A percentile compares a stretch with the other conserved stretches of the same genome.
Conservation (phyloP, 2,113 vertebrate species). For the Holacanthus passer region DNA sequence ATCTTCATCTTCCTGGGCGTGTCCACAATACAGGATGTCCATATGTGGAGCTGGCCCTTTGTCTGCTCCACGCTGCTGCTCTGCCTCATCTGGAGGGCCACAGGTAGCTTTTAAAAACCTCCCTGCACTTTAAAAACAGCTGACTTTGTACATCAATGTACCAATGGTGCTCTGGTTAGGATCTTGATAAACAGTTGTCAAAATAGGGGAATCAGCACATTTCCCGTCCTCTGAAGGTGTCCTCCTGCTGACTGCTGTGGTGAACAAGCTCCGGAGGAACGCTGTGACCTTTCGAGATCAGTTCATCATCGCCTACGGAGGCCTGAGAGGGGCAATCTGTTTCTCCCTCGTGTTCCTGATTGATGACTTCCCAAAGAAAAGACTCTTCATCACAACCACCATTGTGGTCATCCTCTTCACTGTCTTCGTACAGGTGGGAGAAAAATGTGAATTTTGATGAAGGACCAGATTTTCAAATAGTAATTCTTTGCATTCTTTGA, state of each 20-base stretch:
- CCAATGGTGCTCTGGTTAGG: neutral
- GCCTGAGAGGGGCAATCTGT: conserved; percentile 88
- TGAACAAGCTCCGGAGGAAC: conserved; percentile 87
- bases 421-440: conserved; percentile 86
- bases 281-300: conserved; percentile 86
- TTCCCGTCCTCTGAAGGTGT: conserved; percentile 76
- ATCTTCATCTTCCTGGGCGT: conserved; percentile 90
- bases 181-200: neutral
- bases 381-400: conserved; percentile 89
- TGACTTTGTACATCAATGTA: neutral
- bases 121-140: neutral
- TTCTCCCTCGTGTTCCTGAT: conserved; percentile 90
- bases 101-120: conserved; percentile 69
- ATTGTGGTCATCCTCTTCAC: conserved; percentile 91
- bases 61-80: conserved; percentile 88
- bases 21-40: conserved; percentile 87
- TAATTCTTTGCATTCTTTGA: neutral
- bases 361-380: conserved; percentile 87
- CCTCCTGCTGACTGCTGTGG: conserved; percentile 87
- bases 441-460: neutral
- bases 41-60: conserved; percentile 88
- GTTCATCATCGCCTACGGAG: conserved; percentile 89
- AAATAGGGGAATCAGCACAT: neutral
- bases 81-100: conserved; percentile 87
- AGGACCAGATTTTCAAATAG: neutral